Evolutionary conservation across 2,888 invertebrate genomes (phyloP).

Genomic region (Acanthosepion esculentum): DNA sequence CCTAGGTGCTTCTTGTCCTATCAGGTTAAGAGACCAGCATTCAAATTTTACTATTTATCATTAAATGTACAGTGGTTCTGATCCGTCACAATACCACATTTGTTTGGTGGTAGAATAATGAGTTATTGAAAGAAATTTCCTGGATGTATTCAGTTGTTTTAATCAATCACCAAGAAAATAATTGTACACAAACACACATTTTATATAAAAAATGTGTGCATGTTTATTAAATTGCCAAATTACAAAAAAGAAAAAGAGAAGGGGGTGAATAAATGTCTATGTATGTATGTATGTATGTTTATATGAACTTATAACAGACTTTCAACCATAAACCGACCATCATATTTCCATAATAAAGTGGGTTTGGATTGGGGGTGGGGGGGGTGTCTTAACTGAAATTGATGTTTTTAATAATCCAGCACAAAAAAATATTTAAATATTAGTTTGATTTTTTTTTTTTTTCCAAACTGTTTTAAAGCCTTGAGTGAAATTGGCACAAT

Average conservation of each 20-base stretch:
- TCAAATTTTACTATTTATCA: background rate
- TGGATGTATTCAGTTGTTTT: background rate
- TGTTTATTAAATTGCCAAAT: background rate
- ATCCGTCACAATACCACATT: background rate
- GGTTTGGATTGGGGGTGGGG: background rate
- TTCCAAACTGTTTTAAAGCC: background rate
- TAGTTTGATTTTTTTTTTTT: background rate
- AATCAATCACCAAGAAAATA: background rate
- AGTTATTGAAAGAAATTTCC: background rate
- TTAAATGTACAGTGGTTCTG: background rate
- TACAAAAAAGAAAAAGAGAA: too few relatives aligned
- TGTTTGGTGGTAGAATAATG: background rate
- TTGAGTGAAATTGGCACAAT: background rate
- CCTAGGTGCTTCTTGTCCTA: background rate
- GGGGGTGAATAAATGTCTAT: background rate
- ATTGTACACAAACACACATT: too few relatives aligned
- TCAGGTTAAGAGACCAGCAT: background rate
- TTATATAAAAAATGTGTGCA: background rate
- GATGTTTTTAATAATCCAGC: background rate
- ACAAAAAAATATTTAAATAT: background rate
- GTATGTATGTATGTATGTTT: background rate
- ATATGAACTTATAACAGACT: background rate
- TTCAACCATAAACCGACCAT: background rate
- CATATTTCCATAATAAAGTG: background rate
- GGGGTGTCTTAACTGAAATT: background rate